phyloP scores from a whole-genome alignment of 2,797 vertebrate species.

The Iguana delicatissima region DNA sequence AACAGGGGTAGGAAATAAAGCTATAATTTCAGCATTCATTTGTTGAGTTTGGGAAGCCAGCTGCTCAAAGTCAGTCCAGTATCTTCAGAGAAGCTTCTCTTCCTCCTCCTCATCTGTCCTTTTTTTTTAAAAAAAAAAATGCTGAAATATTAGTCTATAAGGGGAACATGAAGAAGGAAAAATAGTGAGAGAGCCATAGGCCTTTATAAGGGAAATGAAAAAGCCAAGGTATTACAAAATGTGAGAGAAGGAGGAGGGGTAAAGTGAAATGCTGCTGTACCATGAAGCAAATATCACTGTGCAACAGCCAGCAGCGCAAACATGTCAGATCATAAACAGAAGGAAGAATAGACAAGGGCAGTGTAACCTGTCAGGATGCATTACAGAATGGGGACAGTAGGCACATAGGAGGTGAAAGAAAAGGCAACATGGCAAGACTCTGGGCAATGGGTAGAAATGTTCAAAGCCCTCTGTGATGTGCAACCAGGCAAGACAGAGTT shows the following conservation, averaged over 20 bases:
- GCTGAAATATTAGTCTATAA: slow-evolving; percentile 16
- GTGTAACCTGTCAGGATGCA: slow-evolving; percentile 21
- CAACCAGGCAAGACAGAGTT: background rate
- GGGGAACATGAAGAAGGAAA: slow-evolving; percentile 21
- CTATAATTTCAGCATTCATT: background rate
- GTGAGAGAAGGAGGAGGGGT: background rate
- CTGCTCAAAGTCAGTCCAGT: background rate
- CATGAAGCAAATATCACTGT: slow-evolving; percentile 25
- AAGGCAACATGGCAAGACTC: background rate
- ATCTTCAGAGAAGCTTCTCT: background rate
- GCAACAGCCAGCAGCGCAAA: slow-evolving; percentile 28
- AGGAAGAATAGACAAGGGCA: slow-evolving; percentile 5
- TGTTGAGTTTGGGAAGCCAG: background rate
- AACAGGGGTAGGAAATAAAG: background rate
- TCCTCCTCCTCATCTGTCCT: background rate
- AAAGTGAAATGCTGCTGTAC: background rate
- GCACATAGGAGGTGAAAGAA: background rate
- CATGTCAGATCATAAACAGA: slow-evolving; percentile 6
- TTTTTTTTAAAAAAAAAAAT: background rate
- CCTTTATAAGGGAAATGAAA: slow-evolving; percentile 15
- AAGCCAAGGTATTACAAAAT: slow-evolving; percentile 7
- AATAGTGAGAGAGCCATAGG: background rate
- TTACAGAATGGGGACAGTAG: slow-evolving; percentile 3
- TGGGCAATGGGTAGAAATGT: background rate
- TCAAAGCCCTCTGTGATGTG: background rate